These are phyloP conservation scores for Halictus quadricinctus DNA, from an alignment of 2,888 invertebrate species.

Conservation along the genomic window DNA sequence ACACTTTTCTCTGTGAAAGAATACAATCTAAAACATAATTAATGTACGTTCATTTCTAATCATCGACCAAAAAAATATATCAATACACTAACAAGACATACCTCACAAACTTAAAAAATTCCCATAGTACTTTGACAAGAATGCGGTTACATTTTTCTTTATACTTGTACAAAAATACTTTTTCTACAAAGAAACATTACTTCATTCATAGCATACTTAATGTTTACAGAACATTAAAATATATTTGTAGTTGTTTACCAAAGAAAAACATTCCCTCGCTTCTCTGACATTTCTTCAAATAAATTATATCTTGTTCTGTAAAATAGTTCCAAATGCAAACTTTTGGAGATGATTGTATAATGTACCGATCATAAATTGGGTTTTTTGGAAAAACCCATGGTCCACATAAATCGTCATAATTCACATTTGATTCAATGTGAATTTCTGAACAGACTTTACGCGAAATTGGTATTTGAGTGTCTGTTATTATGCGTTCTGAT, in stretches of 20 bases:
- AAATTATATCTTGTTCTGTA: conserved; percentile 63
- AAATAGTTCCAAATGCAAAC: conserved; percentile 74
- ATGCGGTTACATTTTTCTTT: conserved; percentile 46
- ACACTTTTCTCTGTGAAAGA: conserved; percentile 69
- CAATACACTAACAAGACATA: conserved; percentile 50
- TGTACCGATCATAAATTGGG: conserved; percentile 55
- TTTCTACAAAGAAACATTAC: conserved; percentile 32
- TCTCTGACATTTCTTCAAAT: conserved; percentile 67
- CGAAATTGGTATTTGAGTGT: conserved; percentile 7
- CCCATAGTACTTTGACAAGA: conserved; percentile 70
- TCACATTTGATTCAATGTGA: conserved; percentile 66
- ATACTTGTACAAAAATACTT: conserved; percentile 19
- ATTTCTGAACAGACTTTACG: conserved; percentile 48
- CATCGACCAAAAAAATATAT: not conserved
- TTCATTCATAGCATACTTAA: not conserved
- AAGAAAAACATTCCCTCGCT: conserved; percentile 69
- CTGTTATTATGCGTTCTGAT: conserved; percentile 46
- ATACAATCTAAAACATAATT: conserved; percentile 65
- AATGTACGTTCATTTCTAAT: conserved; percentile 13
- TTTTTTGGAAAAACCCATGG: conserved; percentile 68
- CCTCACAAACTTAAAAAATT: conserved; percentile 73
- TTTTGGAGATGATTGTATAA: conserved; percentile 57
- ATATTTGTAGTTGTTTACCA: conserved; percentile 62
- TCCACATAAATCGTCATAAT: conserved; percentile 75
- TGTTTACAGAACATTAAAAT: not conserved